Evolutionary conservation across 2,888 invertebrate species (phyloP).

Genomic region (Elysia crispata): DNA sequence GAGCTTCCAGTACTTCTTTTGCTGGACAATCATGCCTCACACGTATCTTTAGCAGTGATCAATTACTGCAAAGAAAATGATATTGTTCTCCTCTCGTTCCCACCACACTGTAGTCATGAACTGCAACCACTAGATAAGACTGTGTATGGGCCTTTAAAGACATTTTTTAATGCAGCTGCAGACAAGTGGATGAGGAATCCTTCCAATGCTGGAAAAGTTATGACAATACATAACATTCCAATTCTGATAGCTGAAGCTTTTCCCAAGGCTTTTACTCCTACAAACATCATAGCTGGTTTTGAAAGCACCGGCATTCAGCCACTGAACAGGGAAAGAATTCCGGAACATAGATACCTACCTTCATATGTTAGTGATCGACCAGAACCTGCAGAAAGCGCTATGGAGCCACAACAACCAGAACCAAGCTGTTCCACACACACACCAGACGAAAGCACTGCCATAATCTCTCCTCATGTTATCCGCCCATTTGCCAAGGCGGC

Average conservation of each 20-base stretch:
- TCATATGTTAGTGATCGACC: slow-evolving; percentile 20
- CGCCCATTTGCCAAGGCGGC: neutral
- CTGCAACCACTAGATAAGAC: slow-evolving; percentile 47
- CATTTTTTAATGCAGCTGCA: slow-evolving; percentile 18
- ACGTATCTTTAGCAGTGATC: slow-evolving; percentile 10
- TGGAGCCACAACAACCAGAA: neutral
- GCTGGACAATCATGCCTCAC: slow-evolving; percentile 35
- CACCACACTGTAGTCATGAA: slow-evolving; percentile 46
- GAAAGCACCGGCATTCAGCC: slow-evolving; percentile 43
- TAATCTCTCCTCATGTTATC: slow-evolving; percentile 1
- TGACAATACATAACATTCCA: slow-evolving; percentile 42
- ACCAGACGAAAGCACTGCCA: neutral
- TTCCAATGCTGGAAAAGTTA: slow-evolving; percentile 38
- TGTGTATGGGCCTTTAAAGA: slow-evolving; percentile 48
- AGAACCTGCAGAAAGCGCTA: neutral
- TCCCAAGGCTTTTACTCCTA: slow-evolving; percentile 36
- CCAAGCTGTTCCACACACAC: neutral
- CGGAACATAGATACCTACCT: slow-evolving; percentile 5
- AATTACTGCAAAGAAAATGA: slow-evolving; percentile 28
- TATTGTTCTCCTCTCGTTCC: slow-evolving; percentile 42
- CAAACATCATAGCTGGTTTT: slow-evolving; percentile 48
- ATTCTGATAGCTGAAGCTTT: slow-evolving; percentile 19
- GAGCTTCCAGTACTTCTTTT: slow-evolving; percentile 45
- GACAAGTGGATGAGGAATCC: neutral
- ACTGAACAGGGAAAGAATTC: slow-evolving; percentile 23